phyloP scores from a whole-genome alignment of 2,113 vertebrate genomes.

The Halichoeres trimaculatus region DNA sequence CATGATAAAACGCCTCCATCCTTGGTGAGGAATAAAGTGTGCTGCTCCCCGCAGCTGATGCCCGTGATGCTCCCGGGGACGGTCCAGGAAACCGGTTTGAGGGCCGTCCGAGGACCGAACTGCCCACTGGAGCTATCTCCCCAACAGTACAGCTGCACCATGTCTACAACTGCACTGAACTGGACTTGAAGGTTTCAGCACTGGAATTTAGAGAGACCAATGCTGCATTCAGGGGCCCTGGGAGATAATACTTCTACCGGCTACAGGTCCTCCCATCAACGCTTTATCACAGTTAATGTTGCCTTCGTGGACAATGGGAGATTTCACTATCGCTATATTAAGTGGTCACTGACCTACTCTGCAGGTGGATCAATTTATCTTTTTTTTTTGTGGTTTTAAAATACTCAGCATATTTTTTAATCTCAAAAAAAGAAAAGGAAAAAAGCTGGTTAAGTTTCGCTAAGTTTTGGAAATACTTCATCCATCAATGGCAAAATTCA shows the following conservation, averaged over 20 bases:
- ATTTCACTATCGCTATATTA: too few relatives aligned
- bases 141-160: conserved; percentile 65
- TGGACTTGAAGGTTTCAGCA: accelerated
- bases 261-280: too few relatives aligned
- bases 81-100: conserved; percentile 42
- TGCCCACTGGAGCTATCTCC: conserved; percentile 72
- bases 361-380: too few relatives aligned
- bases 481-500: not conserved
- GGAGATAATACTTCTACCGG: not conserved
- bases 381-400: too few relatives aligned
- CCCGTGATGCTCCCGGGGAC: conserved; percentile 27
- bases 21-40: conserved; percentile 70
- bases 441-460: too few relatives aligned
- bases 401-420: too few relatives aligned
- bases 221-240: conserved; percentile 35
- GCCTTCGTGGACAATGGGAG: conserved; percentile 27
- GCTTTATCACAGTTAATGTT: conserved; percentile 1
- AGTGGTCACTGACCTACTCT: too few relatives aligned
- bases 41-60: conserved; percentile 71
- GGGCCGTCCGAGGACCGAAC: conserved; percentile 31
- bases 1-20: conserved; percentile 68
- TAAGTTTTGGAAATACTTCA: too few relatives aligned
- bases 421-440: too few relatives aligned
- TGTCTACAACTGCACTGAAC: conserved; percentile 22
- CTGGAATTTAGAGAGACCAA: not conserved